Conservation (phyloP, 2,113 vertebrate genomes). For the Petroica traversi region DNA sequence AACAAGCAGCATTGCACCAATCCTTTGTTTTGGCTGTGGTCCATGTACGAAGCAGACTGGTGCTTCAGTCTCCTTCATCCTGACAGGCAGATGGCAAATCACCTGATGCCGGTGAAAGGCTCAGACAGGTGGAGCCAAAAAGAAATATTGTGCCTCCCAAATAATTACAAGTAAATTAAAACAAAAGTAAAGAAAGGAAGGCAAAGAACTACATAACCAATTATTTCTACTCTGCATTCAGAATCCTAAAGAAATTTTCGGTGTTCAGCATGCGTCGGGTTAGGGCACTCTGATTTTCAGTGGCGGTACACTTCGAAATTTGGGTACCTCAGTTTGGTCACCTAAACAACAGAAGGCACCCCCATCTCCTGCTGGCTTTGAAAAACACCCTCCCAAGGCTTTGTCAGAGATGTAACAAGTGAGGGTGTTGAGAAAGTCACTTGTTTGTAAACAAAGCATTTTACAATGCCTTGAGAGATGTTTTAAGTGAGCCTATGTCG, state of each 20-base stretch:
- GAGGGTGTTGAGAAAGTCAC: slow-evolving; percentile 32
- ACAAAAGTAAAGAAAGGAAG: background rate
- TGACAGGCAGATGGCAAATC: background rate
- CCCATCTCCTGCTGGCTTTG: background rate
- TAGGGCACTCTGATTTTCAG: background rate
- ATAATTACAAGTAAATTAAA: background rate
- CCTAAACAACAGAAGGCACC: background rate
- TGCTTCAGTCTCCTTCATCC: background rate
- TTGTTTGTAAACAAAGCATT: slow-evolving; percentile 69
- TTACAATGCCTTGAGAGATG: slow-evolving; percentile 39
- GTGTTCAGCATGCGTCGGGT: fast-evolving
- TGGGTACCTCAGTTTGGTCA: background rate
- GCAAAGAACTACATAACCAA: background rate
- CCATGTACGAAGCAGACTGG: background rate
- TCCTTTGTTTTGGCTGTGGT: background rate
- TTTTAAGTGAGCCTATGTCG: slow-evolving; percentile 40
- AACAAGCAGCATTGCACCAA: background rate
- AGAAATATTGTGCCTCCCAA: fast-evolving
- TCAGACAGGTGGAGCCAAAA: background rate
- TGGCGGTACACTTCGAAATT: background rate
- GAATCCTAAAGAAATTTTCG: background rate
- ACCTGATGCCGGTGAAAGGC: fast-evolving
- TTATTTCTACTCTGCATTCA: background rate
- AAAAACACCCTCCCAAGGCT: background rate
- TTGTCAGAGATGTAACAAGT: slow-evolving; percentile 10